A percentile compares a stretch with the other conserved stretches of the same genome.
Evolutionary conservation across 1,140 invertebrate genomes (phyloP).

Genomic region (Bombus polaris): DNA sequence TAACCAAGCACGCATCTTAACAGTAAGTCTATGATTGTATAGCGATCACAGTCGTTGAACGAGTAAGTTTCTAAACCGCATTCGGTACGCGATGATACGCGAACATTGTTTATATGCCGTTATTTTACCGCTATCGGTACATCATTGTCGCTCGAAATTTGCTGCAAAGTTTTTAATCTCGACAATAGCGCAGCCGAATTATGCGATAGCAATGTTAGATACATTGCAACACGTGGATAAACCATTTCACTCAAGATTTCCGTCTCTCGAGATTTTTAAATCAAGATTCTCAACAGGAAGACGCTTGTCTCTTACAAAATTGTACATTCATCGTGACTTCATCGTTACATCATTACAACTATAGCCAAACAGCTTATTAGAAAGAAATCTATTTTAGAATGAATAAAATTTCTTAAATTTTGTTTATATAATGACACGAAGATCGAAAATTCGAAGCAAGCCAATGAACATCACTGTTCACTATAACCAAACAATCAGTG

Average conservation of each 20-base stretch:
- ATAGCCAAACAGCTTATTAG: neutral
- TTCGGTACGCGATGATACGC: conserved; percentile 38
- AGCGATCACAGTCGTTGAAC: conserved; percentile 14
- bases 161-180: conserved; percentile 15
- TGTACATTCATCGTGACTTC: neutral
- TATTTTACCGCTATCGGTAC: neutral
- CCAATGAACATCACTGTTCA: neutral
- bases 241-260: neutral
- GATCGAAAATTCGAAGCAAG: neutral
- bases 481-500: neutral
- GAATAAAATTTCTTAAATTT: neutral
- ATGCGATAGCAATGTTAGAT: conserved; percentile 6
- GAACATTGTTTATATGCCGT: conserved; percentile 21
- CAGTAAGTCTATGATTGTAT: conserved; percentile 5
- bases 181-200: neutral
- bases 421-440: no score
- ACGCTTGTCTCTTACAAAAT: neutral
- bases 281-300: neutral
- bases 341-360: neutral
- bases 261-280: neutral
- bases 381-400: neutral
- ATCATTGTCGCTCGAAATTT: conserved; percentile 9
- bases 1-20: no score
- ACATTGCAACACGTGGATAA: neutral
- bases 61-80: conserved; percentile 23